These are phyloP conservation scores for Trissolcus brochymenae DNA, from an alignment of 2,888 invertebrate species.

Conservation along the genomic window DNA sequence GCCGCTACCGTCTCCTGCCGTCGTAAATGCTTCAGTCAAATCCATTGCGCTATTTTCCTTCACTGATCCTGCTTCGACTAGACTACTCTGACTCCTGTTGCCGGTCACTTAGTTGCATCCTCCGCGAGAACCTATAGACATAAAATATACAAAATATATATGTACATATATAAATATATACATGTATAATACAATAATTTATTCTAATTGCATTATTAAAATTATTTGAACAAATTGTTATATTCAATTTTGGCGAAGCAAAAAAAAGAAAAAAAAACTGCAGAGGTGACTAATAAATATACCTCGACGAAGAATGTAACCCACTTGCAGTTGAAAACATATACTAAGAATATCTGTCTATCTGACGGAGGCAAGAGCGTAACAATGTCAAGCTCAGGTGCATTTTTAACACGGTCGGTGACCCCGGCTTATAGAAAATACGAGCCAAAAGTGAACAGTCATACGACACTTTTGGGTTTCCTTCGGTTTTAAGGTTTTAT, in stretches of 20 bases:
- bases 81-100: background rate
- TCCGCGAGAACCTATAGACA: background rate
- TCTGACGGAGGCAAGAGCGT: conserved; percentile 20
- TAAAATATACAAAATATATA: too few species aligned
- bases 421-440: conserved; percentile 38
- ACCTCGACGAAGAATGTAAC: background rate
- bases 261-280: too few species aligned
- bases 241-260: too few species aligned
- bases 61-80: background rate
- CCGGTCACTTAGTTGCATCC: background rate
- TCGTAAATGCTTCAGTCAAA: conserved; percentile 87
- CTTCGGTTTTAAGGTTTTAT: conserved; percentile 54
- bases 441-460: conserved; percentile 46
- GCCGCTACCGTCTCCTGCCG: conserved; percentile 77
- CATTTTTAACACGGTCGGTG: conserved; percentile 49
- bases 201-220: too few species aligned
- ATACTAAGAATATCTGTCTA: conserved; percentile 8
- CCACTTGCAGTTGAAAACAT: conserved; percentile 12
- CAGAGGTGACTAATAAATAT: too few species aligned
- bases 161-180: too few species aligned
- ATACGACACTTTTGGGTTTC: conserved; percentile 53
- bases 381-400: conserved; percentile 52
- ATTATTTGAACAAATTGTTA: too few species aligned
- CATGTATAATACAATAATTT: too few species aligned
- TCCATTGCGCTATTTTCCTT: conserved; percentile 79